A percentile compares a stretch with the other conserved stretches of the same genome.
Evolutionary conservation across 2,113 vertebrate species (phyloP).

Genomic region (Bos javanicus): DNA sequence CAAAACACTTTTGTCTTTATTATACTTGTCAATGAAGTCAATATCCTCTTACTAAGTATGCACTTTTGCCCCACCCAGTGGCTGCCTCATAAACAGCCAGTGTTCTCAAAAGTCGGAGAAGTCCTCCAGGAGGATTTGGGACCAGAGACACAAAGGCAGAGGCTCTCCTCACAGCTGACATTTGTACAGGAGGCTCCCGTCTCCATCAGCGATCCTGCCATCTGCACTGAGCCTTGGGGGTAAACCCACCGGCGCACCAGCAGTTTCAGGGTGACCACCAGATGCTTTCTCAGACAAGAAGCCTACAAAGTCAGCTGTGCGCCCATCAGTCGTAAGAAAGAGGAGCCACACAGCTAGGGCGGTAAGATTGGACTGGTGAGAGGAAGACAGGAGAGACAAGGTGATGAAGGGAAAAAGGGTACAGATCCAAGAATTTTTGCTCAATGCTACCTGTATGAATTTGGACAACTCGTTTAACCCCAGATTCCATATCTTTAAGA

Average conservation of each 20-base stretch:
- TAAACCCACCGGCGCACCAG: constrained; percentile 62
- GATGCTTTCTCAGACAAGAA: constrained; percentile 63
- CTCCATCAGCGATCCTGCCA: constrained; percentile 65
- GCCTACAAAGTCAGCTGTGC: constrained; percentile 32
- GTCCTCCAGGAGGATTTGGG: neutral
- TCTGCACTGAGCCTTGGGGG: constrained; percentile 70
- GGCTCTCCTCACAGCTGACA: constrained; percentile 55
- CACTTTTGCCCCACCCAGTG: constrained; percentile 78
- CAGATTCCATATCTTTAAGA: neutral
- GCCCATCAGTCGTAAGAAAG: constrained; percentile 13
- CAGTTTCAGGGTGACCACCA: constrained; percentile 44
- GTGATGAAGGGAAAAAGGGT: neutral
- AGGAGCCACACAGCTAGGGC: neutral
- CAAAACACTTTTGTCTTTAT: fast-evolving
- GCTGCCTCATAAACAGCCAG: constrained; percentile 50
- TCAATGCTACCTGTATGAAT: neutral
- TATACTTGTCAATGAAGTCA: too few species aligned
- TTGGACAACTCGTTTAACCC: neutral
- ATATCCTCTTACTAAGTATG: neutral
- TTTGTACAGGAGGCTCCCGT: constrained; percentile 44
- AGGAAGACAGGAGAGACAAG: neutral
- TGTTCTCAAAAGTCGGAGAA: neutral
- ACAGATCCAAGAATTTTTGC: neutral
- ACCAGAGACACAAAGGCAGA: constrained; percentile 53
- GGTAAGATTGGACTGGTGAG: neutral